Evolutionary conservation across 2,888 invertebrate genomes (phyloP), one percentile per base, ranked within the genome.

Genomic region (Lochmaea crataegi): DNA sequence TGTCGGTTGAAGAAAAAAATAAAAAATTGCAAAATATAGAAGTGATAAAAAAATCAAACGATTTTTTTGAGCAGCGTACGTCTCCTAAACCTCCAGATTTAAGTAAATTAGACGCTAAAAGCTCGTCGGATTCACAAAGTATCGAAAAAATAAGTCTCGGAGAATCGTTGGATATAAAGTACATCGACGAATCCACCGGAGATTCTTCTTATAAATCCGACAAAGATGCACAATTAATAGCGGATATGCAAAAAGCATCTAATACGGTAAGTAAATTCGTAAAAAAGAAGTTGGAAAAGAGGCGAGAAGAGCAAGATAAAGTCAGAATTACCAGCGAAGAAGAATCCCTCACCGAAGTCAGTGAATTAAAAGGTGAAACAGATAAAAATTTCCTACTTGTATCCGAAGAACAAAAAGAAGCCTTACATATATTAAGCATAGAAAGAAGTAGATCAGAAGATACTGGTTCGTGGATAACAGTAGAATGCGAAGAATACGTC

Each of bases 261-360:
- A 79, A 83, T 51, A 86, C 84, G 4, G 84, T 87, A 2, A 82
- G 84, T 57, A 86, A 85, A 76, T 83, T 85, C 71, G 71, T 87
- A 42, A 78, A 79, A 56, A 85, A 81, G 68, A 87, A 86, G 79
- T 71, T 86, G 18, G 86, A 85, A 75, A 84, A 80, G 67, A 76
- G 81, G 70, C 64, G 78, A 12, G 75, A 77, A 32, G 78, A 79
- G 64, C 80, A 89, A 91, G 78, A 80, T 67, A 75, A 76, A 72
- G 60, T 80, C 72, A 79, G 89, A 68, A 87, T 90, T 75, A 90
- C 90, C 3, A 92, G 92, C 79, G 92, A 91, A 81, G 92, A 93
- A 81, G 93, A 93, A 81, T 92, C 92, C 7, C 86, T 92, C 76
- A 92, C 92, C 0, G 91, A 92, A 85, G 90, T 91, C 0, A 91